phyloP scores from a whole-genome alignment of 1,140 invertebrate genomes.

The Drosophila carrolli region DNA sequence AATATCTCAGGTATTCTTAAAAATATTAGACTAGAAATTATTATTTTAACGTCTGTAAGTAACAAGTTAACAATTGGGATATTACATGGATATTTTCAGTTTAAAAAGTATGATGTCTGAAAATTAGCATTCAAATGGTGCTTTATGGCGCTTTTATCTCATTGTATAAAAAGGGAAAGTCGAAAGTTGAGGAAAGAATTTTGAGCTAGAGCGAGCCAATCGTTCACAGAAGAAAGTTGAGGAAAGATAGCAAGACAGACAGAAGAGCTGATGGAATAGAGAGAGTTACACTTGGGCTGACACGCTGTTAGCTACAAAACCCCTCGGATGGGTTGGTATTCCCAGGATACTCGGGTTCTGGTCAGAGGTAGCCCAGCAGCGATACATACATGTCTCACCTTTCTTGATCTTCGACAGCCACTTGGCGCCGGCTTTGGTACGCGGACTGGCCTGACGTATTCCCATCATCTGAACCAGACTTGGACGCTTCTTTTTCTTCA shows the following conservation, averaged over 20 bases:
- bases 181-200: constrained; percentile 66
- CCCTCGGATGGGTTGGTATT: constrained; percentile 20
- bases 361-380: constrained; percentile 54
- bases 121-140: too few species aligned
- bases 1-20: too few species aligned
- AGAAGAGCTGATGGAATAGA: constrained; percentile 17
- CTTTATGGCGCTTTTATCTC: constrained; percentile 4
- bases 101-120: too few species aligned
- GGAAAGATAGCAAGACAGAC: constrained; percentile 22
- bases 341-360: constrained; percentile 19
- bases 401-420: constrained; percentile 94
- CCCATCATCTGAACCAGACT: constrained; percentile 93
- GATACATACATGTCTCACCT: constrained; percentile 85
- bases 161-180: constrained; percentile 2
- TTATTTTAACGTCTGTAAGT: too few species aligned
- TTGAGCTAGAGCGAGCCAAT: constrained; percentile 81
- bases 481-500: constrained; percentile 90
- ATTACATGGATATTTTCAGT: too few species aligned
- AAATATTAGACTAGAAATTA: too few species aligned
- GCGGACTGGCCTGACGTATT: constrained; percentile 90
- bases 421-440: constrained; percentile 93
- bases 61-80: too few species aligned
- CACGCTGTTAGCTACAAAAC: constrained; percentile 75
- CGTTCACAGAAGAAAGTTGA: constrained; percentile 24
- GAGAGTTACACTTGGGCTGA: constrained; percentile 25